A percentile compares a stretch with the other conserved stretches of the same genome.
Conservation (phyloP, 2,113 vertebrate species). For the Turdus rufiventris region DNA sequence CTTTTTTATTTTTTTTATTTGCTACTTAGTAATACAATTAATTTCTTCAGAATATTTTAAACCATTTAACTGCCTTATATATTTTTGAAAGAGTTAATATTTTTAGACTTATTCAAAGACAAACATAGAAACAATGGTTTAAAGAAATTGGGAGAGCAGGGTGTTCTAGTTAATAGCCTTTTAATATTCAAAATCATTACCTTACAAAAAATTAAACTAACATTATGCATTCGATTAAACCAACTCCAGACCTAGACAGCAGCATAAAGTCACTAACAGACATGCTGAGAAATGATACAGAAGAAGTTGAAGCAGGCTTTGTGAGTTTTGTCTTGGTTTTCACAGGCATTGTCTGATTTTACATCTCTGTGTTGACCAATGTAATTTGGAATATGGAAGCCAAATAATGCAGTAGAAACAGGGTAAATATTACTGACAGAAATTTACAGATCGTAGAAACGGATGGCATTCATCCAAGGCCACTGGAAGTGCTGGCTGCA, state of each 20-base stretch:
- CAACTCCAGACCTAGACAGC: not conserved
- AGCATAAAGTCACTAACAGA: not conserved
- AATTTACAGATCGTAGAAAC: not conserved
- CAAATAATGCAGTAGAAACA: not conserved
- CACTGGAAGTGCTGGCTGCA: not conserved
- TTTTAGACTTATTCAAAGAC: not conserved
- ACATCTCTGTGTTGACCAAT: not conserved
- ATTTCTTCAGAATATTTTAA: not conserved
- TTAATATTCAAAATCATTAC: not conserved
- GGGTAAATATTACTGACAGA: not conserved
- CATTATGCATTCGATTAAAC: not conserved
- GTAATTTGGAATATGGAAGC: not conserved
- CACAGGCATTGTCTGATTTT: not conserved
- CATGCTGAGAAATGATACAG: not conserved
- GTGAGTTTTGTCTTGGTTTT: not conserved
- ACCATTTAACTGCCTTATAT: not conserved
- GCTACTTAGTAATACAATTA: not conserved
- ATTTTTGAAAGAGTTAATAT: not conserved
- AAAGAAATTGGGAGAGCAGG: not conserved
- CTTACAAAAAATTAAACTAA: not conserved
- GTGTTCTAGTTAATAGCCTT: not conserved
- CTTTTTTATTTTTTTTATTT: not conserved
- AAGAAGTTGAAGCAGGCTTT: not conserved
- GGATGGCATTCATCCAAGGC: not conserved
- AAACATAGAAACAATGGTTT: not conserved